phyloP scores from a whole-genome alignment of 1,140 invertebrate species.

The Hormaphis cornu region DNA sequence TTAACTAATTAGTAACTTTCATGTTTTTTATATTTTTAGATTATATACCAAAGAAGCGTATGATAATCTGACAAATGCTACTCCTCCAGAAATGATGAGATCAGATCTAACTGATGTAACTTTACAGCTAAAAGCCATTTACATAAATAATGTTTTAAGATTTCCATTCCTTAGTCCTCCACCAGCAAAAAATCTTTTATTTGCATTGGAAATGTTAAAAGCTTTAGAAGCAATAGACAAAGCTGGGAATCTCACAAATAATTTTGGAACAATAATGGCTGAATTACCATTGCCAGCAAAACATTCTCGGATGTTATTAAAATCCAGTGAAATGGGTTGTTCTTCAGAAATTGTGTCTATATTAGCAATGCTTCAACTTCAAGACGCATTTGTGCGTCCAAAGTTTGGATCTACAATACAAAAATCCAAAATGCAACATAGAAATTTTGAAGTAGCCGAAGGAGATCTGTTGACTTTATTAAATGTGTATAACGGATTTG shows the following conservation, averaged over 20 bases:
- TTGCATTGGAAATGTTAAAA: constrained; percentile 78
- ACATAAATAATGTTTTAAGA: constrained; percentile 78
- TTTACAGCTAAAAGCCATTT: constrained; percentile 87
- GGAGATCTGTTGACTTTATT: constrained; percentile 89
- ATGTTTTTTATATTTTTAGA: constrained; percentile 43
- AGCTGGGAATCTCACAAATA: constrained; percentile 66
- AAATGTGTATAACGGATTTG: constrained; percentile 78
- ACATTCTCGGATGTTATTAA: constrained; percentile 77
- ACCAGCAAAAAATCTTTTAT: constrained; percentile 76
- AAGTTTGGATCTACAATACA: constrained; percentile 53
- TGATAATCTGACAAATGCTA: constrained; percentile 55
- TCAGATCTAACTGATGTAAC: constrained; percentile 76
- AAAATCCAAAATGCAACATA: constrained; percentile 58
- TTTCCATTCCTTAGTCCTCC: constrained; percentile 82
- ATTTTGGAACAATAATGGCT: constrained; percentile 75
- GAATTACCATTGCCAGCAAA: constrained; percentile 85
- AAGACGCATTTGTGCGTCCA: constrained; percentile 73
- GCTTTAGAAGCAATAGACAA: constrained; percentile 77
- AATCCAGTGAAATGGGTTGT: constrained; percentile 78
- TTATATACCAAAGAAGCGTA: constrained; percentile 72
- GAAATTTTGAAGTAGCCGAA: constrained; percentile 83
- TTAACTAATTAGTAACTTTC: not conserved
- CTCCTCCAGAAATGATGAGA: constrained; percentile 87
- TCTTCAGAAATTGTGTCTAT: constrained; percentile 81
- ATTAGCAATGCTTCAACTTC: constrained; percentile 84